These are phyloP conservation scores for Calcarius lapponicus DNA, from an alignment of 2,797 vertebrate genomes.

Conservation along the genomic window DNA sequence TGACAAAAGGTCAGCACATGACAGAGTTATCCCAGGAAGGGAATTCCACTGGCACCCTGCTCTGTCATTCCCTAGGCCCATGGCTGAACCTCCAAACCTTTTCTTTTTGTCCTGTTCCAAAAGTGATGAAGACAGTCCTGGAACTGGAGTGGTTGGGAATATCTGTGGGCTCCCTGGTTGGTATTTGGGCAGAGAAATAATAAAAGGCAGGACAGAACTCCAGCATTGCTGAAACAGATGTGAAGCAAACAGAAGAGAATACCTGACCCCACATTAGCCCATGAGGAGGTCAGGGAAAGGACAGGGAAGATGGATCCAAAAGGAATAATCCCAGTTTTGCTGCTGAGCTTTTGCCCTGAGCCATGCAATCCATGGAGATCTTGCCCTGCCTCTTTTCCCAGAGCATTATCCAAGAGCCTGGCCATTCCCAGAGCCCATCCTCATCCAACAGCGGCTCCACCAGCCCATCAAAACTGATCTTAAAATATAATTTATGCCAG, in stretches of 20 bases:
- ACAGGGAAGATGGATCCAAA: not conserved
- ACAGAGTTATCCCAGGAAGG: not conserved
- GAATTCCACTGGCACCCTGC: accelerated
- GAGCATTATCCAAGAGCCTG: not conserved
- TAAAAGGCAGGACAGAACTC: not conserved
- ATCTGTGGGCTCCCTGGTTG: not conserved
- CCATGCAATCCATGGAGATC: not conserved
- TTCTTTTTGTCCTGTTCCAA: not conserved
- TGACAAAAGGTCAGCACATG: not conserved
- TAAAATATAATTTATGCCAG: not conserved
- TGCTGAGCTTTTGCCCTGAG: not conserved
- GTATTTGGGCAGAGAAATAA: not conserved
- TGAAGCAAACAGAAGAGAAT: not conserved
- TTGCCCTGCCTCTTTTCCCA: not conserved
- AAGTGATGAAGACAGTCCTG: not conserved
- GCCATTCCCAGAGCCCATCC: not conserved
- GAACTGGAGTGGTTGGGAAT: not conserved
- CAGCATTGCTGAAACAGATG: not conserved
- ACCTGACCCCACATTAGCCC: not conserved
- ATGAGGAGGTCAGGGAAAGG: not conserved
- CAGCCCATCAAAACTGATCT: not conserved
- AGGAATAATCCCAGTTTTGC: not conserved
- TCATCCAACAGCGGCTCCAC: not conserved
- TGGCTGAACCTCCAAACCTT: not conserved
- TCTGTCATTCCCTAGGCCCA: accelerated